Evolutionary conservation across 2,888 invertebrate genomes (phyloP).

Genomic region (Epistrophe grossulariae): DNA sequence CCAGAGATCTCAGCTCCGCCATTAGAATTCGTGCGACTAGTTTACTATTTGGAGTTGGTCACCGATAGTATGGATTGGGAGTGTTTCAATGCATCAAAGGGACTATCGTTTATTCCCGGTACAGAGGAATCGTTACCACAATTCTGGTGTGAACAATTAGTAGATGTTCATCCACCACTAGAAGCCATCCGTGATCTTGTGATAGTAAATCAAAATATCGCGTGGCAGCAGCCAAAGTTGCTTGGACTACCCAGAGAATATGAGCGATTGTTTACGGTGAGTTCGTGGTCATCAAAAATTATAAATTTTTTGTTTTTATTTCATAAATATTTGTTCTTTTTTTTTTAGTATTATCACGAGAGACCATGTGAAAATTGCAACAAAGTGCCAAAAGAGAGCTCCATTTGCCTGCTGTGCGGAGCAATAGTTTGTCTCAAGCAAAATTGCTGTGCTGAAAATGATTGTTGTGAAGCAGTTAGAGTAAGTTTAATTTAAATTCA

Average conservation of each 20-base stretch:
- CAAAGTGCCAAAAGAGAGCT: slow-evolving; percentile 95
- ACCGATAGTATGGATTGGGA: slow-evolving; percentile 88
- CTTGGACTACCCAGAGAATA: slow-evolving; percentile 94
- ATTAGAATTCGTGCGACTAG: slow-evolving; percentile 91
- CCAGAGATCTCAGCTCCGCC: slow-evolving; percentile 87
- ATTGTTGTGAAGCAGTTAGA: slow-evolving; percentile 93
- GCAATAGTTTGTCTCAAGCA: slow-evolving; percentile 96
- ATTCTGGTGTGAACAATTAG: slow-evolving; percentile 89
- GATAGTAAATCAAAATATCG: slow-evolving; percentile 88
- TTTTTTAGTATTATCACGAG: slow-evolving; percentile 93
- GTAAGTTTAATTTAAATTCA: slow-evolving; percentile 83
- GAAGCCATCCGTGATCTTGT: slow-evolving; percentile 86
- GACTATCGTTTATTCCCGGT: slow-evolving; percentile 86
- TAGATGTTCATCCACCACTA: slow-evolving; percentile 83
- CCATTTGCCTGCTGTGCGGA: slow-evolving; percentile 96
- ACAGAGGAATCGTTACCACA: slow-evolving; percentile 85
- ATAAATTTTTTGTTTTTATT: neutral
- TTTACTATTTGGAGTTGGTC: slow-evolving; percentile 91
- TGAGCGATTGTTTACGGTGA: slow-evolving; percentile 94
- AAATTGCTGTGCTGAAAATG: slow-evolving; percentile 92
- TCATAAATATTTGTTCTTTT: neutral
- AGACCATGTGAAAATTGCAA: slow-evolving; percentile 94
- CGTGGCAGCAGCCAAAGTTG: slow-evolving; percentile 93
- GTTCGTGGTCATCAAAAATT: slow-evolving; percentile 46
- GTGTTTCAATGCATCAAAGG: slow-evolving; percentile 87